Conservation (phyloP, 2,113 vertebrate species). For the Sinocyclocheilus grahami region DNA sequence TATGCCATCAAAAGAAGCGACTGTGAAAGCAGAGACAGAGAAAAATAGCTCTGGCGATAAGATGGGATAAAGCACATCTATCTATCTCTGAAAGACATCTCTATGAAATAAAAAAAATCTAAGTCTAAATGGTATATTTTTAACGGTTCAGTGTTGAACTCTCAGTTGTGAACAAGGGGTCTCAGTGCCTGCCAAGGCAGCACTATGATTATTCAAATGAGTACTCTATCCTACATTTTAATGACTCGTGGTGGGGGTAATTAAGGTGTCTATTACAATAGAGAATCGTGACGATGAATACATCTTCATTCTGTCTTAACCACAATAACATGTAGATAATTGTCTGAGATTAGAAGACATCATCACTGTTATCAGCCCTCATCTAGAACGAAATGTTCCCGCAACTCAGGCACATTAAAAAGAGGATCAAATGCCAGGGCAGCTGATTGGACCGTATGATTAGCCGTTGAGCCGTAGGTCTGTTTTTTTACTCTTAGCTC, state of each 20-base stretch:
- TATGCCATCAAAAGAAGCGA: neutral
- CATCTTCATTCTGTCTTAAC: conserved; percentile 36
- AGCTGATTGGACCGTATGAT: neutral
- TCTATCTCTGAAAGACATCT: conserved; percentile 1
- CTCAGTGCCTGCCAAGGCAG: conserved; percentile 16
- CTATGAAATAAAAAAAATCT: neutral
- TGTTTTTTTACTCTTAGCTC: neutral
- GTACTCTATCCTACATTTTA: conserved; percentile 40
- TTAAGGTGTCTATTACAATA: conserved; percentile 40
- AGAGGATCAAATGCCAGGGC: conserved; percentile 38
- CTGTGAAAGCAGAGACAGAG: neutral
- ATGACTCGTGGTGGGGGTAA: conserved; percentile 38
- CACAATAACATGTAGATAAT: conserved; percentile 50
- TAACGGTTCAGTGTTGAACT: conserved; percentile 1
- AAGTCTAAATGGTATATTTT: conserved; percentile 18
- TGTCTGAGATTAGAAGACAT: conserved; percentile 46
- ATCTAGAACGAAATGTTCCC: conserved; percentile 35
- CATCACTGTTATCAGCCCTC: conserved; percentile 30
- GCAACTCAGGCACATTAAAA: conserved; percentile 26
- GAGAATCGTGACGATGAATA: conserved; percentile 29
- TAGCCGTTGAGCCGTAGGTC: neutral
- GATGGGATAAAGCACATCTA: neutral
- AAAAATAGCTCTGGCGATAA: neutral
- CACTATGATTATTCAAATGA: conserved; percentile 42
- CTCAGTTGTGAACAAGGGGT: neutral